Evolutionary conservation across 1,140 invertebrate species (phyloP).

Genomic region (Caenorhabditis tropicalis): DNA sequence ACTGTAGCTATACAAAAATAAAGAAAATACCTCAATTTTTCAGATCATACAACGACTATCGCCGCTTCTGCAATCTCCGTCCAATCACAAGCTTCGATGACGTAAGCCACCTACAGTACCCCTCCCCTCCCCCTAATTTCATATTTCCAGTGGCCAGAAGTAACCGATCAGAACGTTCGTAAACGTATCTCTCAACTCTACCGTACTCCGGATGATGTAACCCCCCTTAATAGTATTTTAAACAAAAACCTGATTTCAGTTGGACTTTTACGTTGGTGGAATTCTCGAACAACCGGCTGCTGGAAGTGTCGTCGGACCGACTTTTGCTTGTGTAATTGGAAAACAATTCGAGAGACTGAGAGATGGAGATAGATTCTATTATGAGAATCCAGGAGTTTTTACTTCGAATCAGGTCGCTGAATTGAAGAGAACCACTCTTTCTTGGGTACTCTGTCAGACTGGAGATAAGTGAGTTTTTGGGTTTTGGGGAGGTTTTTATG

Average conservation of each 20-base stretch:
- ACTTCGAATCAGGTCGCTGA: constrained; percentile 79
- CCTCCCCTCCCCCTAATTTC: neutral
- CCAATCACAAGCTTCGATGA: constrained; percentile 61
- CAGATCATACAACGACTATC: constrained; percentile 82
- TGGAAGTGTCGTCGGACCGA: constrained; percentile 88
- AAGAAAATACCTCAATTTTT: constrained; percentile 73
- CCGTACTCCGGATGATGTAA: constrained; percentile 77
- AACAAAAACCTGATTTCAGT: neutral
- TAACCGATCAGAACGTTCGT: constrained; percentile 46
- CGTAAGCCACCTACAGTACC: neutral
- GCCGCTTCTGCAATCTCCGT: constrained; percentile 83
- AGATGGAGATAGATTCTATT: constrained; percentile 81
- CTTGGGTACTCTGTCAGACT: constrained; percentile 83
- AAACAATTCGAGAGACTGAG: constrained; percentile 88
- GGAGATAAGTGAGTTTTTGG: constrained; percentile 75
- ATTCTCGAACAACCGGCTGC: constrained; percentile 79
- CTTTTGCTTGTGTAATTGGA: constrained; percentile 91
- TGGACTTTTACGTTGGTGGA: constrained; percentile 85
- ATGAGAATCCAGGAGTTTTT: constrained; percentile 88
- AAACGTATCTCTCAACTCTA: constrained; percentile 53
- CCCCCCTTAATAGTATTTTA: too few relatives aligned
- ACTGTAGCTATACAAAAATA: too few relatives aligned
- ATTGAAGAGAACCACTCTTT: constrained; percentile 79
- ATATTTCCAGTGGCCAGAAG: constrained; percentile 50
- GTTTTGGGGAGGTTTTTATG: neutral